Conservation (phyloP, 2,888 invertebrate species). For the Phyllotreta striolata region DNA sequence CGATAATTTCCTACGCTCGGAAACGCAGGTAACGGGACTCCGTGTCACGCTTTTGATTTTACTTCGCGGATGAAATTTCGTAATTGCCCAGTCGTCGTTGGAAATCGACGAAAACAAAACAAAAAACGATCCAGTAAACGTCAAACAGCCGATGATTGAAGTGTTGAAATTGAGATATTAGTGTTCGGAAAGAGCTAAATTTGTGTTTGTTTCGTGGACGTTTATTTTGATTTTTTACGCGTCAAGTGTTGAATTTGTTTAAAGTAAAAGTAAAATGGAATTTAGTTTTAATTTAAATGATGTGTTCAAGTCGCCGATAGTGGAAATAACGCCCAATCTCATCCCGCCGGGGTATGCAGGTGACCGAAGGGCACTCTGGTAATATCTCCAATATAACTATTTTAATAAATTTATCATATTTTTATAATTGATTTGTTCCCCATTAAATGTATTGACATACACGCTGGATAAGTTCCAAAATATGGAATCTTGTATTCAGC, state of each 20-base stretch:
- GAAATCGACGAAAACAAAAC: slow-evolving; percentile 42
- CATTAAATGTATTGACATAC: no score
- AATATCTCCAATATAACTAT: slow-evolving; percentile 31
- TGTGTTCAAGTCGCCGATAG: slow-evolving; percentile 63
- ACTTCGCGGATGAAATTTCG: background rate
- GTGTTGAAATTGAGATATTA: slow-evolving; percentile 18
- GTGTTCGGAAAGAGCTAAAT: background rate
- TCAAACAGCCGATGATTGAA: slow-evolving; percentile 39
- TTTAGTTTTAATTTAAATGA: slow-evolving; percentile 66
- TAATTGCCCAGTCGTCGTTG: slow-evolving; percentile 1
- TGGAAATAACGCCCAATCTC: slow-evolving; percentile 63
- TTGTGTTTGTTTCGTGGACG: slow-evolving; percentile 4
- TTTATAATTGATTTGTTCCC: no score
- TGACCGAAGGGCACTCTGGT: slow-evolving; percentile 64
- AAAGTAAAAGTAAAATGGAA: slow-evolving; percentile 59
- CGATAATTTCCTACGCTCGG: slow-evolving; percentile 2
- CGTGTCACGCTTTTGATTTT: slow-evolving; percentile 43
- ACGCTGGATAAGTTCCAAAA: no score
- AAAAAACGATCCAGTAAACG: slow-evolving; percentile 34
- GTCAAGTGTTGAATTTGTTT: slow-evolving; percentile 14
- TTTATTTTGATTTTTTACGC: slow-evolving; percentile 9
- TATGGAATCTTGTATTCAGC: no score
- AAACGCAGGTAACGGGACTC: slow-evolving; percentile 44
- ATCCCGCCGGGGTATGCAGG: slow-evolving; percentile 66
- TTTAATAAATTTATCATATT: background rate